phyloP scores from a whole-genome alignment of 2,797 vertebrate species.

The Danio kyathit region DNA sequence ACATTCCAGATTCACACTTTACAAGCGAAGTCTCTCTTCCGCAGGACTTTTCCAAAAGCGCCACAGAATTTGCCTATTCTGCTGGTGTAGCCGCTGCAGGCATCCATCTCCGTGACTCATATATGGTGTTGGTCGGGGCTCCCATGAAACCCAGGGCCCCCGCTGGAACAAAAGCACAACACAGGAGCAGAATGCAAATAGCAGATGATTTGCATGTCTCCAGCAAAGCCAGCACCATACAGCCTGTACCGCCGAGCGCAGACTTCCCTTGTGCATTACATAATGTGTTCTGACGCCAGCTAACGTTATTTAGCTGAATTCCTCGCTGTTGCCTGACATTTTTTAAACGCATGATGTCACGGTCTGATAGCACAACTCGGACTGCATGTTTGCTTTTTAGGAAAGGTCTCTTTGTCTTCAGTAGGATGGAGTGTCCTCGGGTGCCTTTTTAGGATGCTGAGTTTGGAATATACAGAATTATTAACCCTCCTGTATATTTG shows the following conservation, averaged over 20 bases:
- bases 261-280: conserved; percentile 56
- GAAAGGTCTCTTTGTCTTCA: background rate
- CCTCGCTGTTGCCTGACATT: conserved; percentile 22
- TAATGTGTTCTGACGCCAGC: conserved; percentile 50
- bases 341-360: conserved; percentile 21
- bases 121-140: conserved; percentile 19
- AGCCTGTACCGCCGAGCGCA: conserved; percentile 5
- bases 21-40: conserved; percentile 24
- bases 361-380: conserved; percentile 48
- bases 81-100: conserved; percentile 3
- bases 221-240: conserved; percentile 39
- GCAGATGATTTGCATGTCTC: conserved; percentile 59
- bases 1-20: conserved; percentile 29
- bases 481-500: too few species aligned
- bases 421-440: background rate
- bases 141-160: conserved; percentile 29
- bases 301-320: conserved; percentile 36
- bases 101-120: conserved; percentile 27
- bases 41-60: conserved; percentile 23
- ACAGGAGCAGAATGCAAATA: conserved; percentile 58
- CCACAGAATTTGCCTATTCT: conserved; percentile 40
- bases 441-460: background rate
- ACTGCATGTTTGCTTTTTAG: conserved; percentile 31
- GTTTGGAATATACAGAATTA: background rate
- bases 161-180: conserved; percentile 17